Evolutionary conservation across 1,140 invertebrate genomes (phyloP).

Genomic region (Drosophila ogumai): DNA sequence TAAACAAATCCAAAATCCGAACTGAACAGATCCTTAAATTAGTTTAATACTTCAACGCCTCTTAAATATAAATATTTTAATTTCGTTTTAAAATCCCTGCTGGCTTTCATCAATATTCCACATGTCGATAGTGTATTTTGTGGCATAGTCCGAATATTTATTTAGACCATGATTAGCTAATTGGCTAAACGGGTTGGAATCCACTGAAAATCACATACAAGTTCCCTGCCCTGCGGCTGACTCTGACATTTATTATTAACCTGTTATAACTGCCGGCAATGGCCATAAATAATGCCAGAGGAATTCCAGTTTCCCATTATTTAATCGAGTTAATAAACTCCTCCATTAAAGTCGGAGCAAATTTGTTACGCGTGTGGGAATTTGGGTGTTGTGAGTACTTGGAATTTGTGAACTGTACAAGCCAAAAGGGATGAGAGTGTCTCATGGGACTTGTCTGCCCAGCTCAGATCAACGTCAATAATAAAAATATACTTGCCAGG

Average conservation of each 20-base stretch:
- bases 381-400: constrained; percentile 2
- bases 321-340: constrained; percentile 31
- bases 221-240: neutral
- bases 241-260: constrained; percentile 4
- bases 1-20: neutral
- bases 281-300: constrained; percentile 17
- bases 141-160: neutral
- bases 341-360: constrained; percentile 4
- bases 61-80: neutral
- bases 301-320: constrained; percentile 11
- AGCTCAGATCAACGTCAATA: constrained; percentile 2
- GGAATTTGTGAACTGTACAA: neutral
- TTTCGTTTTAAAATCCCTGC: neutral
- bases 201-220: neutral
- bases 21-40: neutral
- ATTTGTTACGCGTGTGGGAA: constrained; percentile 19
- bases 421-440: neutral
- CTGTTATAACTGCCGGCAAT: neutral
- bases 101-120: neutral
- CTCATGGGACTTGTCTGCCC: constrained; percentile 5
- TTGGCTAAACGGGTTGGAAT: neutral
- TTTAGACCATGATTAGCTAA: neutral
- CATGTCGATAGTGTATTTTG: neutral
- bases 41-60: neutral
- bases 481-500: constrained; percentile 3